These are phyloP conservation scores for Zaprionus taronus DNA, from an alignment of 1,140 invertebrate species.

Conservation along the genomic window DNA sequence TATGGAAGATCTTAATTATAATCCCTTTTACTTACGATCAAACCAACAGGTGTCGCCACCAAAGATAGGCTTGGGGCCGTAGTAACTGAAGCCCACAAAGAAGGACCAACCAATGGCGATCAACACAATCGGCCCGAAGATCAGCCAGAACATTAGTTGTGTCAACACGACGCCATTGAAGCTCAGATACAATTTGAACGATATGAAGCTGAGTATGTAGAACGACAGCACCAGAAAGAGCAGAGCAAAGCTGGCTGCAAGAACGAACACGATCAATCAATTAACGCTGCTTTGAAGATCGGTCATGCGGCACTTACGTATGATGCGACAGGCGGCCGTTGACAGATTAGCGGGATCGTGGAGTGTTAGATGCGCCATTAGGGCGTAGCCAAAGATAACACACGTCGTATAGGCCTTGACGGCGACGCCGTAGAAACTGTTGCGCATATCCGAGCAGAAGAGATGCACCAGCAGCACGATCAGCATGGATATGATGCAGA, in stretches of 20 bases:
- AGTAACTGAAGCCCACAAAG: constrained; percentile 62
- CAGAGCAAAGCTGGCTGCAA: constrained; percentile 61
- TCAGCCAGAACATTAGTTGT: constrained; percentile 79
- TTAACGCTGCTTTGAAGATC: neutral
- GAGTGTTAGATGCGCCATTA: constrained; percentile 68
- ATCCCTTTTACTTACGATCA: constrained; percentile 69
- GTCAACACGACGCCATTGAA: constrained; percentile 76
- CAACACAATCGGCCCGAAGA: constrained; percentile 67
- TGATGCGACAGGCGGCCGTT: constrained; percentile 56
- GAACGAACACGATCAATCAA: constrained; percentile 12
- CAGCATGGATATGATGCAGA: constrained; percentile 77
- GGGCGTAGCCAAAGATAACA: constrained; percentile 74
- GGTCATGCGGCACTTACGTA: constrained; percentile 56
- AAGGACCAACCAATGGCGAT: constrained; percentile 72
- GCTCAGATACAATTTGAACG: constrained; percentile 76
- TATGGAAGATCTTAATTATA: neutral
- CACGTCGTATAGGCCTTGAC: constrained; percentile 72
- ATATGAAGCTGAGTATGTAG: constrained; percentile 75
- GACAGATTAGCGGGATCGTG: constrained; percentile 69
- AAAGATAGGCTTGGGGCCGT: constrained; percentile 58
- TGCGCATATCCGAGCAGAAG: constrained; percentile 75
- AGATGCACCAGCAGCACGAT: constrained; percentile 74
- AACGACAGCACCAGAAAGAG: constrained; percentile 73
- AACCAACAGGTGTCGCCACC: constrained; percentile 80
- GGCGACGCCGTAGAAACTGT: constrained; percentile 78